These are phyloP conservation scores for Heliconius ethilla DNA, from an alignment of 2,888 invertebrate genomes.

Conservation along the genomic window DNA sequence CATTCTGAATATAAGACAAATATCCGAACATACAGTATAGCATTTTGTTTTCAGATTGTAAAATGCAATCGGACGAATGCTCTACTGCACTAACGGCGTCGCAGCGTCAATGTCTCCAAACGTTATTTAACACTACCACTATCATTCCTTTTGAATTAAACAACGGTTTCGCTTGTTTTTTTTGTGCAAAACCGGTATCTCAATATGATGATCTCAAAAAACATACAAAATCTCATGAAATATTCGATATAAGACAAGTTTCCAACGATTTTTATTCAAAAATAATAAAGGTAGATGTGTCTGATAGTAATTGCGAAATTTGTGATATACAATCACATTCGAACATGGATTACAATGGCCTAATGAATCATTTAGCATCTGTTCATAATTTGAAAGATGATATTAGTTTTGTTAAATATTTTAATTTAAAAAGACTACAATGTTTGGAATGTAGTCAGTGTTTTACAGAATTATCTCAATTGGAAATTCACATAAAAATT, in stretches of 20 bases:
- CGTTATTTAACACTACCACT: conserved; percentile 51
- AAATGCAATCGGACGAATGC: conserved; percentile 45
- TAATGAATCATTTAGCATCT: conserved; percentile 45
- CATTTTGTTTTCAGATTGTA: conserved; percentile 55
- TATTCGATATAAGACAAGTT: conserved; percentile 37
- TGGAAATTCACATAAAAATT: conserved; percentile 32
- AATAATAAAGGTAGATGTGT: conserved; percentile 49
- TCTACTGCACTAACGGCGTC: conserved; percentile 46
- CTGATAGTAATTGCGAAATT: conserved; percentile 48
- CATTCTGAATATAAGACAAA: background rate
- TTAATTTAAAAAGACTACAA: conserved; percentile 44
- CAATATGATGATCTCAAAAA: conserved; percentile 47
- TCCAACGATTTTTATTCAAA: conserved; percentile 22
- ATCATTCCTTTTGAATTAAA: conserved; percentile 52
- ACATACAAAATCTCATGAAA: conserved; percentile 51
- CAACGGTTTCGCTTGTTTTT: conserved; percentile 49
- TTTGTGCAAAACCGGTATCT: conserved; percentile 46
- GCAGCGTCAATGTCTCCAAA: conserved; percentile 51
- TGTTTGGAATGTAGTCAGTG: conserved; percentile 46
- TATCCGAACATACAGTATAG: conserved; percentile 44
- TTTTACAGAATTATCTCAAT: conserved; percentile 29
- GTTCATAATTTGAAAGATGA: conserved; percentile 39
- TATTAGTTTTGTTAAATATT: conserved; percentile 27
- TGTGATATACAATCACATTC: conserved; percentile 44
- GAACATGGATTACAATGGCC: conserved; percentile 38